Base-by-base conservation (phyloP, 2,797 vertebrate genomes). In the Liasis olivaceus region DNA sequence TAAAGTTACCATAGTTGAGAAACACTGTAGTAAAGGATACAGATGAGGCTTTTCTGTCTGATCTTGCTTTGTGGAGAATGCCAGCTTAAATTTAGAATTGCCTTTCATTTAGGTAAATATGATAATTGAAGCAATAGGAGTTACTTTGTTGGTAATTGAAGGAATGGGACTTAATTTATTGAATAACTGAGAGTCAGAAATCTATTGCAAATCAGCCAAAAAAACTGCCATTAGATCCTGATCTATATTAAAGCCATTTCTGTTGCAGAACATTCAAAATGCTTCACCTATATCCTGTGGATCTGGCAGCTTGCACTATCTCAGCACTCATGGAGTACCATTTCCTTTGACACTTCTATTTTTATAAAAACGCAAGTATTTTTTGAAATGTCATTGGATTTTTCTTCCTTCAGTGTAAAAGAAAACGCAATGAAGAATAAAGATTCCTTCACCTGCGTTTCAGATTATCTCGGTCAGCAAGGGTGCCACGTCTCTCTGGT, bases 391-490 rank as follows among this genome's bases (percentile, higher is more conserved):
- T 85, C 69, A 69, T 2, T 3, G 0, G 0, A 26, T 87, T 93
- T 7, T 1, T 36, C 91, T 17, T 85, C 24, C 2, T 8, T 17
- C 5, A 11, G 2, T 12, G 20, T 58, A 31, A 88, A 90, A 56
- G 28, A 56, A 31, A 62, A 64, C 4, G n/a, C 89, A 58, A 4
- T 36, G 54, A 15, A 85, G 12, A 89, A 90, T 60, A 2, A 0
- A 77, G 12, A 47, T 90, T n/a, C 26, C 69, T 92, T 89, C 96
- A 99, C 99, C 98, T 98, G 97, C 0, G 96, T 47, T 91, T 91
- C 31, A 99, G 97, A 92, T 98, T 99, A 36, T 95, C 20, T 93
- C 96, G 96, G 96, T 99, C 99, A 1, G 97, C 97, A 0, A 84
- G 93, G 77, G 99, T 99, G 69, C 99, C 99, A 1, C 94, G 93